These are phyloP conservation scores for Agriopis aurantiaria DNA, from an alignment of 2,888 invertebrate genomes.

Conservation along the genomic window DNA sequence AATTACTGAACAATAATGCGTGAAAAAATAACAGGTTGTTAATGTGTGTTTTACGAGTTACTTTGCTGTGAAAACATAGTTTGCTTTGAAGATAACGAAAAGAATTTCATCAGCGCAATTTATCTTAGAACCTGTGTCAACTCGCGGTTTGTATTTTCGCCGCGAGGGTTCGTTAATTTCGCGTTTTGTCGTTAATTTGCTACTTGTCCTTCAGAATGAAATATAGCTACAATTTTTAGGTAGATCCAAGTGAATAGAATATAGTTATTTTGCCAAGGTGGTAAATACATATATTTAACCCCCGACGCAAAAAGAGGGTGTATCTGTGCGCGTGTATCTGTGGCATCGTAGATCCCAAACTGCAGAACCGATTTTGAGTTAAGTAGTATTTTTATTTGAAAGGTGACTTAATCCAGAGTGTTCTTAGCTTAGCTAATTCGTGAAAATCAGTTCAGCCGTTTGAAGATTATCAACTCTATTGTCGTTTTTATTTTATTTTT, in stretches of 20 bases:
- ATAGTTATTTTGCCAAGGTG: not conserved
- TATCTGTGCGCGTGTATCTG: no score
- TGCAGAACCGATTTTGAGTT: no score
- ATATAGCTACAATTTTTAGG: not conserved
- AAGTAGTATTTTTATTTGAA: no score
- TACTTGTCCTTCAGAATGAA: slow-evolving; percentile 12
- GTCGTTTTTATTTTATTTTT: no score
- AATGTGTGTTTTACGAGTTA: not conserved
- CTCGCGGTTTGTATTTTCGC: slow-evolving; percentile 15
- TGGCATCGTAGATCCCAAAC: no score
- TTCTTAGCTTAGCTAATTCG: no score
- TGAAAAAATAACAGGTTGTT: not conserved
- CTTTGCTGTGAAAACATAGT: not conserved
- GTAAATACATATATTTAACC: no score
- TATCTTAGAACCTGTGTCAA: slow-evolving; percentile 19
- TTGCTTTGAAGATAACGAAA: slow-evolving; percentile 20
- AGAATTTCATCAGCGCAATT: slow-evolving; percentile 23
- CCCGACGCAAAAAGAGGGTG: no score
- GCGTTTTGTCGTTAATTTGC: slow-evolving; percentile 22
- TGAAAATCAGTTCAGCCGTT: no score
- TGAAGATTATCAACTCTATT: no score
- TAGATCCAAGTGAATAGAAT: not conserved
- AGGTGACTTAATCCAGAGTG: no score
- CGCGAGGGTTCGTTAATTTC: slow-evolving; percentile 12
- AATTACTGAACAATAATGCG: not conserved